Evolutionary conservation across 2,888 invertebrate species (phyloP).

Genomic region (Drosophila limbata): DNA sequence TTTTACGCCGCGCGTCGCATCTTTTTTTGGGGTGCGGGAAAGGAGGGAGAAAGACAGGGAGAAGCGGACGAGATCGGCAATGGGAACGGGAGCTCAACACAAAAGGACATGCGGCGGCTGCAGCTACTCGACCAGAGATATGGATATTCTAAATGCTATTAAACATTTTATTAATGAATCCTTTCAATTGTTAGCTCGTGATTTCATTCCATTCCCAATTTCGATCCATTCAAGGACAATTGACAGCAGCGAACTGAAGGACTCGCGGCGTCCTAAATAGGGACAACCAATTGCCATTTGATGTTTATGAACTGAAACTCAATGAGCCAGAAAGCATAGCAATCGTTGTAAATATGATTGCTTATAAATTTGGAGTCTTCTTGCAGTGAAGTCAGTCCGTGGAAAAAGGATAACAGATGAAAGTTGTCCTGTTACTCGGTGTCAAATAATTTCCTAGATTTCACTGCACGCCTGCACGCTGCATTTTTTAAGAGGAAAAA

Average conservation of each 20-base stretch:
- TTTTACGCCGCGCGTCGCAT: conserved; percentile 73
- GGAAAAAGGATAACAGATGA: conserved; percentile 66
- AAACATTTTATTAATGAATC: conserved; percentile 84
- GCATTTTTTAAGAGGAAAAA: conserved; percentile 39
- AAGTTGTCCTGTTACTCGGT: conserved; percentile 64
- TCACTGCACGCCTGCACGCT: conserved; percentile 46
- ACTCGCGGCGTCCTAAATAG: conserved; percentile 46
- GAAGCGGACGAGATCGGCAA: conserved; percentile 23
- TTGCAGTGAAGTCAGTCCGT: conserved; percentile 45
- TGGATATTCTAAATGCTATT: conserved; percentile 63
- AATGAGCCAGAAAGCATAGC: conserved; percentile 76
- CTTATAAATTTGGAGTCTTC: conserved; percentile 70
- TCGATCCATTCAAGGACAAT: conserved; percentile 73
- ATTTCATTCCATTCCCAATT: conserved; percentile 69
- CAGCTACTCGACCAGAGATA: conserved; percentile 62
- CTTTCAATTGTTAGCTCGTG: conserved; percentile 82
- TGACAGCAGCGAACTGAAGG: conserved; percentile 48
- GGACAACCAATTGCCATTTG: conserved; percentile 42
- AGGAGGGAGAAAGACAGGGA: conserved; percentile 6
- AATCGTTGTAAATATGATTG: conserved; percentile 70
- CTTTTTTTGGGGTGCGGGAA: conserved; percentile 40
- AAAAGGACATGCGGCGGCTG: conserved; percentile 80
- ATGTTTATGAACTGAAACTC: conserved; percentile 62
- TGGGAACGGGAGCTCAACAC: conserved; percentile 59
- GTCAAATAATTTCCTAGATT: conserved; percentile 77